Evolutionary conservation across 2,888 invertebrate species (phyloP), one percentile per base, ranked within the genome.

Genomic region (Ornithoptera priamus): DNA sequence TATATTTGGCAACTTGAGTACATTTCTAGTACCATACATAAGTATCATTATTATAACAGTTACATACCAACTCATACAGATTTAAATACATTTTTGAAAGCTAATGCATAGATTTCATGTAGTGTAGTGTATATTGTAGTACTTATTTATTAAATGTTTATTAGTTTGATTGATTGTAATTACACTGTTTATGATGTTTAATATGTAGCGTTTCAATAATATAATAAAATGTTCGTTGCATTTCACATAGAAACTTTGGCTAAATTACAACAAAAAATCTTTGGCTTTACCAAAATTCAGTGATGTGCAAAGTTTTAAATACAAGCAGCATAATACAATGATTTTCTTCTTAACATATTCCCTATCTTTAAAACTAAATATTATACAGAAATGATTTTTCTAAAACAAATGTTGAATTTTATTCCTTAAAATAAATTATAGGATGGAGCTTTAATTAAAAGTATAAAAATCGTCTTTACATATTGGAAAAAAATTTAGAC

Each of bases 1-100:
- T 53, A 64, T 73, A 74, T 80, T 81, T 81, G 81, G 81, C 81
- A 80, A 79, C 80, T 75, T 72, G 78, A 80, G 80, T 79, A 76
- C 71, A 20, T 15, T 63, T 62, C 73, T 22, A 67, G 73, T 70
- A 71, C 71, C 67, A 73, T 69, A 72, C 70, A 65, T 72, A 72
- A 71, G 67, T 72, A 74, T 42, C 24, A 62, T 69, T 60, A 66
- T 18, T 42, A 30, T 58, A 62, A 18, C n/a, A 17, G 39, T 30
- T 59, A 63, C 10, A 53, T 60, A 53, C 18, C 60, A 22, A 46
- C 60, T 60, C n/a, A 60, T 64, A 62, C 20, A 46, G 5, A 62
- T 62, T 67, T 63, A 63, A 39, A 53, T 53, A 59, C 22, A 61
- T 61, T 22, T 36, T 69, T 42, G 18, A 65, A 46, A 46, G 46